Conservation (phyloP, 2,888 invertebrate species). For the Agrochola lota region DNA sequence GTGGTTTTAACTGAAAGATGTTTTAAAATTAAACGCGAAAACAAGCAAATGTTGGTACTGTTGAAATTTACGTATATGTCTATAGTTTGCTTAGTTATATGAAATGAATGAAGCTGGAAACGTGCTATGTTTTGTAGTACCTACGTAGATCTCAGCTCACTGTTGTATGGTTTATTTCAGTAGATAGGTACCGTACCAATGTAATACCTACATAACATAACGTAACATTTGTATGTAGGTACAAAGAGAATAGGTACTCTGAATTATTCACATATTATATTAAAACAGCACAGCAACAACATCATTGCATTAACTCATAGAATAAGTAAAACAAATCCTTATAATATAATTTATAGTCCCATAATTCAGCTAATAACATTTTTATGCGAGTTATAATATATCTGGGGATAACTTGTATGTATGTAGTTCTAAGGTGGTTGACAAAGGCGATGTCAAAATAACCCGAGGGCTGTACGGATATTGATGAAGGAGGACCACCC, state of each 20-base stretch:
- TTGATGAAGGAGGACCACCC: slow-evolving; percentile 54
- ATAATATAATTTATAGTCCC: slow-evolving; percentile 32
- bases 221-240: background rate
- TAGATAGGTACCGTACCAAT: background rate
- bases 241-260: background rate
- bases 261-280: background rate
- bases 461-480: slow-evolving; percentile 64
- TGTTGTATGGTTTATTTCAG: background rate
- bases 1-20: slow-evolving; percentile 6
- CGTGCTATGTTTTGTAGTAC: background rate
- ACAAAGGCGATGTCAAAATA: slow-evolving; percentile 66
- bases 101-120: slow-evolving; percentile 19
- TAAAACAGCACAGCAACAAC: no score
- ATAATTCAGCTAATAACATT: slow-evolving; percentile 68
- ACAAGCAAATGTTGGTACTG: slow-evolving; percentile 13
- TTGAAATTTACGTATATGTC: background rate
- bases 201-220: background rate
- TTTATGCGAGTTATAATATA: slow-evolving; percentile 58
- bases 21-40: slow-evolving; percentile 31
- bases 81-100: background rate
- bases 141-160: background rate
- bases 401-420: slow-evolving; percentile 61
- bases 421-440: slow-evolving; percentile 51
- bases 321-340: background rate
- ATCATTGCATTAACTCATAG: background rate